phyloP scores from a whole-genome alignment of 2,797 vertebrate species.

The Euthynnus affinis region DNA sequence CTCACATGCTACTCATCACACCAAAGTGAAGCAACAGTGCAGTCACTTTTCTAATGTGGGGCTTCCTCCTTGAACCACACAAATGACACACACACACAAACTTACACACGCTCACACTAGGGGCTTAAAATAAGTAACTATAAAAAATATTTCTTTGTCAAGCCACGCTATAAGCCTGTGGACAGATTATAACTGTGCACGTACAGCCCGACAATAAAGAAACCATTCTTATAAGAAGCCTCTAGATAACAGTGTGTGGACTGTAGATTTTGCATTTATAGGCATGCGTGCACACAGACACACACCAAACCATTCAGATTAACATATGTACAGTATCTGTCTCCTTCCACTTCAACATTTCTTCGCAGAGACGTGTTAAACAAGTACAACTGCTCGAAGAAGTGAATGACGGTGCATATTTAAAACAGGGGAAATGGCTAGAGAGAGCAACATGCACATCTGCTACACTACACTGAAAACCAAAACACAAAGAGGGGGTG shows the following conservation, averaged over 20 bases:
- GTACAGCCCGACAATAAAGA: neutral
- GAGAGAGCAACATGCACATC: conserved; percentile 34
- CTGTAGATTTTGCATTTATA: neutral
- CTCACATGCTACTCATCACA: conserved; percentile 2
- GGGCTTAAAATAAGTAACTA: conserved; percentile 20
- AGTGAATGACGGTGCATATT: neutral
- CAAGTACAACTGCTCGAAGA: neutral
- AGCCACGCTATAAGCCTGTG: neutral
- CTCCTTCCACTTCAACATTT: neutral
- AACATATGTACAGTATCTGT: neutral
- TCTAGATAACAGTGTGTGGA: neutral
- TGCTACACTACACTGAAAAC: conserved; percentile 24
- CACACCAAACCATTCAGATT: neutral
- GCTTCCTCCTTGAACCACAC: conserved; percentile 28
- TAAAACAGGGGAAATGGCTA: neutral
- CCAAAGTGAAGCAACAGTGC: neutral
- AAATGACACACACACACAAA: neutral
- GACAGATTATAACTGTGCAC: neutral
- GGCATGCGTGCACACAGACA: neutral
- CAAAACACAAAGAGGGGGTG: conserved; percentile 36
- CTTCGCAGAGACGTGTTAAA: neutral
- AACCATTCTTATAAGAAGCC: neutral
- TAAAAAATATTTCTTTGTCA: neutral
- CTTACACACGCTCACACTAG: too few species aligned
- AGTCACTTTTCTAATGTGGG: conserved; percentile 28